Evolutionary conservation across 1,140 invertebrate genomes (phyloP), one percentile per base, ranked within the genome.

Genomic region (Thalassaphorura encarpata): DNA sequence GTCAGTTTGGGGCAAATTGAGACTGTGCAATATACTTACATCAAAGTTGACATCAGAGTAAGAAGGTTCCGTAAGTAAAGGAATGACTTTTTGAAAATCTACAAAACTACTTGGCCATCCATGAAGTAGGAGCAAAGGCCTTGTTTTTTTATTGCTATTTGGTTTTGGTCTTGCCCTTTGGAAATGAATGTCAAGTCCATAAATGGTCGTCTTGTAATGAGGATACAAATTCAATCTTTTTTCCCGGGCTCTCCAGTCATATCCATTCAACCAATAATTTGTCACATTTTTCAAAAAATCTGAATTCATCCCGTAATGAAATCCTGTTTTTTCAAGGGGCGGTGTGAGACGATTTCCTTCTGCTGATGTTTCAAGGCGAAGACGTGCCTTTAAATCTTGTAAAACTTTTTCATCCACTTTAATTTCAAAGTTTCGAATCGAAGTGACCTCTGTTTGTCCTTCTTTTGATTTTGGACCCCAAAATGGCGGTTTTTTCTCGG

Each of bases 41-140:
- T 62, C 60, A 51, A 58, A 62, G 41, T 62, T 62, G n/a, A 54
- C 27, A 11, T 58, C 41, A 3, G 55, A 58, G 13, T 54, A 18
- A 2, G 45, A 15, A 3, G 63, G 57, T 13, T 60, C 47, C 3
- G 68, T 73, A 0, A 80, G 58, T 6, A 71, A 71, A 47, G 70
- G 81, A 72, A 89, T 82, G 1, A 89, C 74, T 65, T 88, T 83
- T 60, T 86, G 84, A 68, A 92, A 94, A 69, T 94, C 89, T 11
- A 84, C 75, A 2, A 93, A 75, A 0, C 85, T 87, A 24, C 91
- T 89, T 3, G 91, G 91, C 91, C 91, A 96, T 16, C 90, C 90
- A 67, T 96, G 90, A 3, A 89, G 64, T 1, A 95, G 24, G 0
- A 94, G 66, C 19, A 91, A 40, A 0, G 66, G 18, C 36, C 41